A percentile compares a stretch with the other conserved stretches of the same genome.
Evolutionary conservation across 1,140 invertebrate genomes (phyloP).

Genomic region (Drosophila nannoptera): DNA sequence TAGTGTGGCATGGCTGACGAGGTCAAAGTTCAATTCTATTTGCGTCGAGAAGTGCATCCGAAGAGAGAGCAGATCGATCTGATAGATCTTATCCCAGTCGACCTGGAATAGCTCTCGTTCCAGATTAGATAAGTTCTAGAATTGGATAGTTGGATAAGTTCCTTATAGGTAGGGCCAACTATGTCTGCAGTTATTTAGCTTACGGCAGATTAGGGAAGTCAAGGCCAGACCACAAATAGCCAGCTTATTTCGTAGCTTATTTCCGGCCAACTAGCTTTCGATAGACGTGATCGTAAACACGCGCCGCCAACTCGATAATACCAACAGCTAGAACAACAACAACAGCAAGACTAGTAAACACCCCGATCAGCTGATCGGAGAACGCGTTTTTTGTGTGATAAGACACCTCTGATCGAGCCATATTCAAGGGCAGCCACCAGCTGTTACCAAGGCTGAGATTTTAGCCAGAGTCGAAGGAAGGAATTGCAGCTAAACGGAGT

Average conservation of each 20-base stretch:
- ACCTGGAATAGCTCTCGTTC: too few relatives aligned
- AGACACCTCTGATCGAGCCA: constrained; percentile 26
- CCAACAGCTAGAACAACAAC: not conserved
- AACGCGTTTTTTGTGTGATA: constrained; percentile 23
- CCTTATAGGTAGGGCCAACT: too few relatives aligned
- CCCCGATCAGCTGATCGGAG: constrained; percentile 23
- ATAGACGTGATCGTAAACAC: not conserved
- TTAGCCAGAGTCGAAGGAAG: too few relatives aligned
- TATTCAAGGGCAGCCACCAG: constrained; percentile 22
- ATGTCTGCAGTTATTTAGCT: not conserved
- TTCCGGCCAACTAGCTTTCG: not conserved
- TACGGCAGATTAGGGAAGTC: not conserved
- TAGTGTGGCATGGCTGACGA: too few relatives aligned
- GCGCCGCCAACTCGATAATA: constrained; percentile 4
- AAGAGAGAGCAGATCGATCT: too few relatives aligned
- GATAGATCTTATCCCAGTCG: too few relatives aligned
- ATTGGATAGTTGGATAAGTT: too few relatives aligned
- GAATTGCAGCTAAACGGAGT: too few relatives aligned
- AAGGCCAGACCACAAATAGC: constrained; percentile 1
- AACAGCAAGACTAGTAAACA: not conserved
- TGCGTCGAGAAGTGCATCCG: too few relatives aligned
- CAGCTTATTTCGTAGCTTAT: not conserved
- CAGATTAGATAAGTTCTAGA: too few relatives aligned
- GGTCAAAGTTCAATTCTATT: too few relatives aligned
- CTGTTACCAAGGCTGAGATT: constrained; percentile 23